Percentiles rank a stretch among this genome's conserved stretches.
Conservation (phyloP, 1,140 invertebrate species). For the Bombus affinis region DNA sequence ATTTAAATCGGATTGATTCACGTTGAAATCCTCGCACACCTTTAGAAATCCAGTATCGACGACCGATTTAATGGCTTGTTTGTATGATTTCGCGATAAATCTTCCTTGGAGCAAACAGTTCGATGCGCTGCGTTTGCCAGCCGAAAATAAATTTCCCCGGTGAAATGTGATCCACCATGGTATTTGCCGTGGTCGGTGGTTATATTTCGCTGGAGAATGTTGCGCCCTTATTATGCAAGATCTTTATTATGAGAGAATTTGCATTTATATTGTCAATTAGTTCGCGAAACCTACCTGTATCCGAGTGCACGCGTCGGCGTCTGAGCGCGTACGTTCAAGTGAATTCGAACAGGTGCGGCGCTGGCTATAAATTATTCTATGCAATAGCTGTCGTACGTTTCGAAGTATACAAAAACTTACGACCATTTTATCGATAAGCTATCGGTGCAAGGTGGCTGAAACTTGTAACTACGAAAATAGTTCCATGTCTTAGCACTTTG, state of each 20-base stretch:
- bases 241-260: conserved; percentile 8
- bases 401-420: no score
- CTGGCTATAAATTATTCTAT: background rate
- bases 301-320: background rate
- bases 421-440: no score
- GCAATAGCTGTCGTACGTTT: background rate
- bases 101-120: background rate
- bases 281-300: background rate
- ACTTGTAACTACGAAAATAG: no score
- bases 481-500: no score
- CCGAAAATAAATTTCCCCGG: conserved; percentile 3
- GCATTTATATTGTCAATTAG: conserved; percentile 30
- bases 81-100: background rate
- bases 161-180: background rate
- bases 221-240: background rate
- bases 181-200: background rate
- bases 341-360: no score
- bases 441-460: no score
- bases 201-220: background rate
- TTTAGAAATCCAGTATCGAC: background rate
- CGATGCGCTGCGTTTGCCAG: background rate
- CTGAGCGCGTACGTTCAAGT: background rate
- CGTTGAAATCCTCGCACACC: background rate
- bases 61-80: background rate
- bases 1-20: background rate